phyloP scores from a whole-genome alignment of 2,797 vertebrate genomes.

The Phoxinus dragarum region DNA sequence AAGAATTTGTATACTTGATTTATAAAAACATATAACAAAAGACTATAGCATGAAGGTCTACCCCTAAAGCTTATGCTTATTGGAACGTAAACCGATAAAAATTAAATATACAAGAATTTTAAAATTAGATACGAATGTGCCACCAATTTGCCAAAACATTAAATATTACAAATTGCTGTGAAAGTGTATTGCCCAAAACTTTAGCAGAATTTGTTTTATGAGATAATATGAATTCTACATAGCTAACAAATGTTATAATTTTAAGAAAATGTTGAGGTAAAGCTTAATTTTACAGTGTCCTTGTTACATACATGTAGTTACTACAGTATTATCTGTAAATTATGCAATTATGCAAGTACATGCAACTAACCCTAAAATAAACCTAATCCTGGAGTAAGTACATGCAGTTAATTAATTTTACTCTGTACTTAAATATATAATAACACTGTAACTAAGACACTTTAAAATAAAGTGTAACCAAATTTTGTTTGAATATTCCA shows the following conservation, averaged over 20 bases:
- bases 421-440: too few relatives aligned
- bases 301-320: too few relatives aligned
- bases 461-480: too few relatives aligned
- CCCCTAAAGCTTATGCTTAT: not conserved
- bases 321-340: too few relatives aligned
- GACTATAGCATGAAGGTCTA: not conserved
- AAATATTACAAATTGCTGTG: not conserved
- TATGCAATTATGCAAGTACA: too few relatives aligned
- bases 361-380: not conserved
- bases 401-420: too few relatives aligned
- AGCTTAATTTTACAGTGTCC: too few relatives aligned
- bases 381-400: too few relatives aligned
- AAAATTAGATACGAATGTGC: too few relatives aligned
- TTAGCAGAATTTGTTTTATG: not conserved
- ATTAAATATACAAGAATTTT: not conserved
- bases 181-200: not conserved
- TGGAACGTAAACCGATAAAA: not conserved
- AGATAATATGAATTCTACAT: not conserved
- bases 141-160: not conserved
- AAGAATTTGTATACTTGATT: not conserved
- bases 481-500: too few relatives aligned
- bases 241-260: not conserved
- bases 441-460: too few relatives aligned
- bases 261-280: not conserved
- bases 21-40: too few relatives aligned